Percentiles rank a stretch among this genome's conserved stretches.
phyloP scores from a whole-genome alignment of 2,888 invertebrate genomes.

The Belgica antarctica region DNA sequence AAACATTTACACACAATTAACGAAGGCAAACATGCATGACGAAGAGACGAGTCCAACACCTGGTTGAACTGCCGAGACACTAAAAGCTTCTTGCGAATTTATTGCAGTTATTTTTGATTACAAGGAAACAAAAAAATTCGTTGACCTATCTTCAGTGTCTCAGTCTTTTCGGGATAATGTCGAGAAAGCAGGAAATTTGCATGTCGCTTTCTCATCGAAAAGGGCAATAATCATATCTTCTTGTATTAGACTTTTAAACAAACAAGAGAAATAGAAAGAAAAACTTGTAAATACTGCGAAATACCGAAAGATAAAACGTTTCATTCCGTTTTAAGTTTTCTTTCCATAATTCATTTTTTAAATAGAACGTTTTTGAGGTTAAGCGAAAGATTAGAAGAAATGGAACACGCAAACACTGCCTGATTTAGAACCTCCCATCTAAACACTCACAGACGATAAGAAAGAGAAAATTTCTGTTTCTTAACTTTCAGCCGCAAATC shows the following conservation, averaged over 20 bases:
- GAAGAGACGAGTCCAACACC: too few relatives aligned
- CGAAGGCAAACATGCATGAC: neutral
- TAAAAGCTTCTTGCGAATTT: too few relatives aligned
- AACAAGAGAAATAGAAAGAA: neutral
- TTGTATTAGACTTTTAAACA: neutral
- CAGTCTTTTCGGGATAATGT: neutral
- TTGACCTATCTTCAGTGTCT: neutral
- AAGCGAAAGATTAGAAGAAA: neutral
- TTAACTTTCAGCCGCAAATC: neutral
- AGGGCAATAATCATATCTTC: neutral
- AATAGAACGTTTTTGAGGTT: neutral
- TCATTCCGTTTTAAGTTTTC: conserved; percentile 33
- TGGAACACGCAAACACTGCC: neutral
- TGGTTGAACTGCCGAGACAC: too few relatives aligned
- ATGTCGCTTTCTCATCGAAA: conserved; percentile 1
- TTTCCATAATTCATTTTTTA: neutral
- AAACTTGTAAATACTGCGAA: conserved; percentile 28
- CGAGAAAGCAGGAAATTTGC: neutral
- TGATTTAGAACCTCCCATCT: conserved; percentile 7
- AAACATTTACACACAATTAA: conserved; percentile 6
- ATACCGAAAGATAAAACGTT: conserved; percentile 25
- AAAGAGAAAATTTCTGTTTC: too few relatives aligned
- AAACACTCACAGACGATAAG: neutral
- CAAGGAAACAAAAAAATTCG: neutral
- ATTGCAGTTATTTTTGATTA: too few relatives aligned